Evolutionary conservation across 2,113 vertebrate species (phyloP), one percentile per base, ranked within the genome.

Genomic region (Acanthochromis polyacanthus): DNA sequence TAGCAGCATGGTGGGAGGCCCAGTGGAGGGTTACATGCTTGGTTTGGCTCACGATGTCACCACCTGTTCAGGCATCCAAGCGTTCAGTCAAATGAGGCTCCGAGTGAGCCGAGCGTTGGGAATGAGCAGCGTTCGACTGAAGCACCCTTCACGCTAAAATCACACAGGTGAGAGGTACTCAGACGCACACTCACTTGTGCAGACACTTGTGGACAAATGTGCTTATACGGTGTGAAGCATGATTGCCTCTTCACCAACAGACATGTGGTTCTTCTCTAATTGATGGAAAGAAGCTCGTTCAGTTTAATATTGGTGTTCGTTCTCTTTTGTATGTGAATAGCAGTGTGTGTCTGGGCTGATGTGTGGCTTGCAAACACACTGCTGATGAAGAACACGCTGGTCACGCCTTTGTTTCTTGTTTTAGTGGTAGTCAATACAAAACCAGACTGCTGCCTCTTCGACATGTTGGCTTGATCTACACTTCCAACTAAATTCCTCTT

Each of bases 141-240:
- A 93, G 94, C 78, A 88, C 88, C 84, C 92, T 93, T 88, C 88
- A 92, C 64, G 61, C 80, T 90, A 86, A 84, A 91, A 91, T 84
- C 80, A 81, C 83, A 88, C 81, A 88, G 83, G 89, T 89, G 78
- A 93, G 89, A 88, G 89, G 69, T 25, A 90, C 85, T 93, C 81
- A 82, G 77, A 74, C 61, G 23, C 64, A 76, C 15, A 81, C 64
- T 90, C 80, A 63, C 81, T 82, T 73, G 75, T 72, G 76, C 62
- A 80, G 64, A 85, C 84, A 87, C 84, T 90, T 72, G 46, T 85
- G 67, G 46, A 70, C 19, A 20, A 77, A 73, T 79, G 81, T 67
- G 78, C 78, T 86, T 43, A 32, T 67, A 74, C 58, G 64, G 73
- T 75, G 73, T 75, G 60, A 78, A 88, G 61, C 50, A 38, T 81